A percentile compares a stretch with the other conserved stretches of the same genome.
Conservation (phyloP, 2,888 invertebrate genomes). For the Parnassius mnemosyne region DNA sequence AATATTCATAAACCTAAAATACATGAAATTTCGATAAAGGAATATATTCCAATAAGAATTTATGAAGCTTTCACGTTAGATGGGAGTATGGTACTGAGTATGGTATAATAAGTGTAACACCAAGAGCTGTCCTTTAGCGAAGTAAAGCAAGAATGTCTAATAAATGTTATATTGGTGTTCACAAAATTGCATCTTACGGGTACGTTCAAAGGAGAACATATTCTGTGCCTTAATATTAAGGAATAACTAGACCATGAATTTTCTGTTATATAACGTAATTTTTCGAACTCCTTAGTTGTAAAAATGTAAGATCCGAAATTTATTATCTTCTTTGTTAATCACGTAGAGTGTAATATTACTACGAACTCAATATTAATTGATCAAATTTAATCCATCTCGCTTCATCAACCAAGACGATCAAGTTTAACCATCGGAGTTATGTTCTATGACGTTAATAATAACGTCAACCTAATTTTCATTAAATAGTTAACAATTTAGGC, state of each 20-base stretch:
- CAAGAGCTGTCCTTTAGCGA: constrained; percentile 21
- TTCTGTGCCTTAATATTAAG: constrained; percentile 24
- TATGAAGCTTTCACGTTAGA: constrained; percentile 8
- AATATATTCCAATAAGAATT: constrained; percentile 22
- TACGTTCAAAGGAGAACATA: constrained; percentile 22
- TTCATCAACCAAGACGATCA: constrained; percentile 15
- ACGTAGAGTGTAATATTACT: constrained; percentile 6
- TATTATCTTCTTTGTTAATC: neutral
- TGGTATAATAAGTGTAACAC: constrained; percentile 6
- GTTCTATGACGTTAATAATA: constrained; percentile 10
- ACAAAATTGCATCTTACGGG: constrained; percentile 27
- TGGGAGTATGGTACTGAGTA: constrained; percentile 1
- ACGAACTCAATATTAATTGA: constrained; percentile 17
- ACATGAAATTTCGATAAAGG: neutral
- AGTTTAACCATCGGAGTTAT: constrained; percentile 11
- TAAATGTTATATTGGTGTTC: constrained; percentile 26
- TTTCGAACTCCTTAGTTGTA: too few relatives aligned
- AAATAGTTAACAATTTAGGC: neutral
- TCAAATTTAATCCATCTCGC: constrained; percentile 22
- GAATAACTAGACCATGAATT: constrained; percentile 23
- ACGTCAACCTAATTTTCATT: constrained; percentile 8
- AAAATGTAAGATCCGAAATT: too few relatives aligned
- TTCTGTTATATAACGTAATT: constrained; percentile 9
- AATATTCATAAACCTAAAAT: too few relatives aligned
- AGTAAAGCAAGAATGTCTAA: constrained; percentile 28